Evolutionary conservation across 2,797 vertebrate species (phyloP).

Genomic region (Apodemus agrarius): DNA sequence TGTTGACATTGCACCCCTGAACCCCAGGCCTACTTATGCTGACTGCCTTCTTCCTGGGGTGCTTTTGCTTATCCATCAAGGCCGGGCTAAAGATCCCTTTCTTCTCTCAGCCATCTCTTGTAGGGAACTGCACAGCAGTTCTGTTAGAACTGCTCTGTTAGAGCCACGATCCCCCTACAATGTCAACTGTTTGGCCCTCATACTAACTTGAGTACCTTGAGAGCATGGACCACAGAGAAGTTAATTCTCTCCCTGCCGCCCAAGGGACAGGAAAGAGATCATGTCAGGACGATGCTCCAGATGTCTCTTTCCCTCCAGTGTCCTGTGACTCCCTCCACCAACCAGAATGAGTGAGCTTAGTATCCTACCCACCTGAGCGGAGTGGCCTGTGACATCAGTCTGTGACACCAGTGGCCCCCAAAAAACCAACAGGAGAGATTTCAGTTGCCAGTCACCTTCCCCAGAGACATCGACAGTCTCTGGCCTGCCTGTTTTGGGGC

Average conservation of each 20-base stretch:
- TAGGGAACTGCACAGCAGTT: not conserved
- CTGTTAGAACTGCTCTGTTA: not conserved
- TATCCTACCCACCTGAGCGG: not conserved
- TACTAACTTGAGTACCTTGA: not conserved
- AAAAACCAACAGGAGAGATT: not conserved
- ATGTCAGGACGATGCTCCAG: fast-evolving
- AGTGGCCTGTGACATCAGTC: not conserved
- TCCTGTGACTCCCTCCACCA: not conserved
- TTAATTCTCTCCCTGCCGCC: not conserved
- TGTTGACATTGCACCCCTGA: not conserved
- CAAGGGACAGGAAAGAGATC: not conserved
- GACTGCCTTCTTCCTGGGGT: not conserved
- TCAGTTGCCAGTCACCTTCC: too few relatives aligned
- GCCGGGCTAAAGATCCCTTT: not conserved
- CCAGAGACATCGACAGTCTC: not conserved
- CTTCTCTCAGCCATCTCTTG: too few relatives aligned
- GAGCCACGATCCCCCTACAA: not conserved
- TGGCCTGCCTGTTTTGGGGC: not conserved
- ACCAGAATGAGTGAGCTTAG: not conserved
- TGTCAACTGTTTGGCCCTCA: too few relatives aligned
- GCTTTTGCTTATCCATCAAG: not conserved
- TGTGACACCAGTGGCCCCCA: too few relatives aligned
- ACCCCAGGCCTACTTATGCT: too few relatives aligned
- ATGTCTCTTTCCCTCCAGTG: not conserved
- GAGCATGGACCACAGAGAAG: not conserved